Evolutionary conservation across 2,888 invertebrate species (phyloP), one percentile per base, ranked within the genome.

Genomic region (Ephialtes manifestator): DNA sequence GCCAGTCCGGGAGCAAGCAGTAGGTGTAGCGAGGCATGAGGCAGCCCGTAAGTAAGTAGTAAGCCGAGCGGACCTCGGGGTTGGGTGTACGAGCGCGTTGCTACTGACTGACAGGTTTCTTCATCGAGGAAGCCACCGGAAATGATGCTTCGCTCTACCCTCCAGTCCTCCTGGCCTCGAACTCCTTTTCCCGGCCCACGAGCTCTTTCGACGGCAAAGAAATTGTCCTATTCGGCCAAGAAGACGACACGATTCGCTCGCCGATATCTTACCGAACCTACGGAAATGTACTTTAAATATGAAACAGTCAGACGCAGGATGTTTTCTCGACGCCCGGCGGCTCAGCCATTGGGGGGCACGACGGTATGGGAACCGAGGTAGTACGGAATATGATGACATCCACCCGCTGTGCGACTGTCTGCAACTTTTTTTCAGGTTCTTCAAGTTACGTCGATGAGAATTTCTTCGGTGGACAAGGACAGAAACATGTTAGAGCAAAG

Each of bases 91-190:
- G 87, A 63, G 89, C 90, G 88, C 88, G 90, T 88, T 90, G 90
- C 89, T 87, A 91, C 91, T 93, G 93, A 94, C 92, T 93, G 94
- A 92, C 94, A 93, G 93, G 89, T 93, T 92, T 90, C 93, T 93
- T 94, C 93, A 93, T 94, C 92, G 93, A 90, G 89, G 92, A 93
- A 94, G 93, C 91, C 91, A 93, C 93, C 93, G 93, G 93, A 94
- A 94, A 93, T 93, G 93, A 93, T 92, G 93, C 79, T 82, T 24
- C 81, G 67, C 65, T 65, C 79, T 13, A 18, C 65, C 53, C 51
- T 43, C 53, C 79, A 31, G 60, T 18, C 15, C 46, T 53, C 53
- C 76, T 24, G 4, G 39, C 48, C 67, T 67, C 67, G 15, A 46
- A 10, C 15, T 39, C 18, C 67, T 71, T 35, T 11, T 7, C 71